Conservation (phyloP, 2,113 vertebrate genomes). For the Otocyon megalotis region DNA sequence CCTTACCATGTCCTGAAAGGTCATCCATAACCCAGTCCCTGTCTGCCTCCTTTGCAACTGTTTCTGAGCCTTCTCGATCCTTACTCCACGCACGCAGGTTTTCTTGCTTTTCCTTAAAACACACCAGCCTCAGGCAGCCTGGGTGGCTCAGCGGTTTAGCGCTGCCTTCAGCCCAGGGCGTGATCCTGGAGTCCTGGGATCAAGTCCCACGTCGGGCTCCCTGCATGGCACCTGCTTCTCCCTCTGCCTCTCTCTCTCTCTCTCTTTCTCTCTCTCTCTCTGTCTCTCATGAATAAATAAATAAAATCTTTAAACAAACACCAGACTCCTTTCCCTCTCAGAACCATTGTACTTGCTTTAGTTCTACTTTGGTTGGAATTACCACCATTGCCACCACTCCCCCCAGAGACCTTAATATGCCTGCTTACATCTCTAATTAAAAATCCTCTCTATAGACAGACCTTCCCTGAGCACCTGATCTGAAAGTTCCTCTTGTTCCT, state of each 20-base stretch:
- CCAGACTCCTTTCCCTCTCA: background rate
- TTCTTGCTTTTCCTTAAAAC: background rate
- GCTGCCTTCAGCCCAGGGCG: too few relatives aligned
- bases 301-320: background rate
- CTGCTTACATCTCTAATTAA: slow-evolving; percentile 4
- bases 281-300: too few relatives aligned
- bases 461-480: background rate
- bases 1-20: background rate
- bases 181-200: too few relatives aligned
- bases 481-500: background rate
- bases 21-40: background rate
- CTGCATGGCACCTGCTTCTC: too few relatives aligned
- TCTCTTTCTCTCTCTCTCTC: too few relatives aligned
- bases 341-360: background rate
- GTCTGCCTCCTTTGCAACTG: background rate
- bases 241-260: too few relatives aligned
- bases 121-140: background rate
- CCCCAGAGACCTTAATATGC: background rate
- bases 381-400: too few relatives aligned
- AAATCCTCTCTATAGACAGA: background rate
- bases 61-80: background rate
- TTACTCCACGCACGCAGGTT: too few relatives aligned
- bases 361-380: background rate
- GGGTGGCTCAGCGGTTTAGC: too few relatives aligned
- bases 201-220: too few relatives aligned